Evolutionary conservation across 1,140 invertebrate genomes (phyloP).

Genomic region (Philopotamus ludificatus): DNA sequence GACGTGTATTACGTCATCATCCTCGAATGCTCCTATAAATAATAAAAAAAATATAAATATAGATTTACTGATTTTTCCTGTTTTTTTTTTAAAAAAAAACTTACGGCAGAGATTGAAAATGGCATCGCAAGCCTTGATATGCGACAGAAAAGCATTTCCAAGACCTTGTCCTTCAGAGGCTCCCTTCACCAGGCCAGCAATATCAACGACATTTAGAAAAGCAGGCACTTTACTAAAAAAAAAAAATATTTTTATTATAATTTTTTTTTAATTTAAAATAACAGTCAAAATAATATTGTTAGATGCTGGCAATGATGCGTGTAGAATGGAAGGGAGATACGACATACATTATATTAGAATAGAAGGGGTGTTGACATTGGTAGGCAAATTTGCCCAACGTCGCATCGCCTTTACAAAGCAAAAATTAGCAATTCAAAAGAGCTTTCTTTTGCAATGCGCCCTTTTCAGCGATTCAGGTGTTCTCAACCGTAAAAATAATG

Average conservation of each 20-base stretch:
- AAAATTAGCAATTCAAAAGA: conserved; percentile 41
- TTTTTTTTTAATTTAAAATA: too few species aligned
- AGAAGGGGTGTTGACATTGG: conserved; percentile 25
- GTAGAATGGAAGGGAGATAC: neutral
- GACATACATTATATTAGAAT: conserved; percentile 4
- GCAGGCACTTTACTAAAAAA: conserved; percentile 90
- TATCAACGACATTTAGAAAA: conserved; percentile 96
- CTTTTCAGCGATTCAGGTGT: conserved; percentile 6
- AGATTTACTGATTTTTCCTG: too few species aligned
- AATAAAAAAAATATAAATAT: conserved; percentile 24
- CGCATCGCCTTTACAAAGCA: conserved; percentile 14
- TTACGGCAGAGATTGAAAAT: conserved; percentile 96
- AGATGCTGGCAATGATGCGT: neutral
- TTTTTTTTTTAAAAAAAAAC: conserved; percentile 57
- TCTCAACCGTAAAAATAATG: neutral
- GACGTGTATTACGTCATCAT: conserved; percentile 96
- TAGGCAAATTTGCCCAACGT: conserved; percentile 25
- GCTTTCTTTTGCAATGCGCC: conserved; percentile 12
- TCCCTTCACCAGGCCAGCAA: conserved; percentile 97
- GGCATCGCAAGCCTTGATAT: conserved; percentile 98
- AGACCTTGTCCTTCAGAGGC: conserved; percentile 97
- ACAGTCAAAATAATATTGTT: neutral
- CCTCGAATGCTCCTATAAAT: conserved; percentile 89
- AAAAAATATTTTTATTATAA: neutral
- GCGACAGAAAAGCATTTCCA: conserved; percentile 97